A percentile compares a stretch with the other conserved stretches of the same genome.
These are phyloP conservation scores for Gallinago undulata DNA, from an alignment of 2,113 vertebrate genomes.

Conservation along the genomic window DNA sequence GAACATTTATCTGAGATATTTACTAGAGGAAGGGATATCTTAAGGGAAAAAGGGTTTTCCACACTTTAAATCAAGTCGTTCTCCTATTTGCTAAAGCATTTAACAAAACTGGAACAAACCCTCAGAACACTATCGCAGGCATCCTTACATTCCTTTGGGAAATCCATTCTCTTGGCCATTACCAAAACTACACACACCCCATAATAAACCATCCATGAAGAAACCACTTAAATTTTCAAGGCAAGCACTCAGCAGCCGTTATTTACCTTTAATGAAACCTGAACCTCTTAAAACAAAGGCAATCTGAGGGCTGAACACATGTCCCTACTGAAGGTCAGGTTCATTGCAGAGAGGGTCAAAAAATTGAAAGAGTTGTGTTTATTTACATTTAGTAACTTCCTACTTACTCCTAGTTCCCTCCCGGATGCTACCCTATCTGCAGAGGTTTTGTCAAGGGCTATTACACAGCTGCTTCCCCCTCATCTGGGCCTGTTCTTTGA, in stretches of 20 bases:
- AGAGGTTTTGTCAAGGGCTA: neutral
- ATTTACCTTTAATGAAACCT: neutral
- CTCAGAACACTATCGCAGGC: neutral
- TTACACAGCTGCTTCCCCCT: neutral
- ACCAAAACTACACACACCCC: neutral
- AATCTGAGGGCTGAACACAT: neutral
- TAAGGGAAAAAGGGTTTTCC: neutral
- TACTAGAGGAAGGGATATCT: neutral
- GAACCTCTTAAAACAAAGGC: neutral
- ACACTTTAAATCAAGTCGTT: neutral
- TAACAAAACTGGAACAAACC: neutral
- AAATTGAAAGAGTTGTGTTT: neutral
- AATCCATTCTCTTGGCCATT: neutral
- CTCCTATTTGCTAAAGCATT: neutral
- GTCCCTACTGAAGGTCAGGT: rapidly evolving
- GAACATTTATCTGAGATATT: neutral
- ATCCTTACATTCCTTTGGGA: neutral
- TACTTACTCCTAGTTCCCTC: neutral
- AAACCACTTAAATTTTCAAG: neutral
- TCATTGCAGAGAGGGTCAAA: neutral
- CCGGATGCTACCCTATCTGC: neutral
- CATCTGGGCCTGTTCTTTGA: neutral
- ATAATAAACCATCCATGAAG: neutral
- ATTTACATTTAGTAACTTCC: neutral
- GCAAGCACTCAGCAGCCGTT: neutral